Base-by-base conservation (phyloP, 2,888 invertebrate genomes). In the Drosophila paramelanica region DNA sequence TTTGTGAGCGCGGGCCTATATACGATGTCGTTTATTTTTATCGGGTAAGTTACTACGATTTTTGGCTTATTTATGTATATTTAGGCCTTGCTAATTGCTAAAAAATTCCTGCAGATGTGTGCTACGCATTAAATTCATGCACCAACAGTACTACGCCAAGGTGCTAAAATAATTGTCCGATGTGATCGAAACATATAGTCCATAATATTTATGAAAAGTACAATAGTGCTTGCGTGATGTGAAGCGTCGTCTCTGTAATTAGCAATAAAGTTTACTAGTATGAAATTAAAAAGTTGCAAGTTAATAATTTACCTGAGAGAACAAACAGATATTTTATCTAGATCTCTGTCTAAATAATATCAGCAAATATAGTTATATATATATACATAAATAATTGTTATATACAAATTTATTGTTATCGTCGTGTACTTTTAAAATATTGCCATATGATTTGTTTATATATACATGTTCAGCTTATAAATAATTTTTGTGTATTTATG, bases 1-100 rank as follows among this genome's bases (percentile, higher is more conserved):
- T 91, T 94, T 45, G 87, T 95, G 25, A 93, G 94, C 57, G 93
- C 93, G 14, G 91, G 84, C 5, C 79, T 95, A 20, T 93, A 92
- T 71, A 61, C 82, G 0, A 64, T 91, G 25, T 84, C 90, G 8
- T 91, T 89, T 39, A 73, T 90, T 27, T 89, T 84, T 50, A 62
- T 92, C 33, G 70, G 81, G 91, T 91, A 72, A 90, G 91, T 84
- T 55, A 14, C 6, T 1, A 3, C 1, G 25, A 31, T n/a, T n/a
- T 31, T n/a, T 31, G 31, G 36, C 4, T 4, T 50, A 6, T 31
- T 31, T 31, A 31, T 31, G 5, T 36, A 13, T 36, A 13, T 36
- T 13, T 0, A 14, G 7, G 50, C 31, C 4, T n/a, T 6, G 36
- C 41, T 39, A 61, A 68, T 52, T 46, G 51, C 20, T 42, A 14